Evolutionary conservation across 2,797 vertebrate genomes (phyloP), one percentile per base, ranked within the genome.

Genomic region (Lates japonicus): DNA sequence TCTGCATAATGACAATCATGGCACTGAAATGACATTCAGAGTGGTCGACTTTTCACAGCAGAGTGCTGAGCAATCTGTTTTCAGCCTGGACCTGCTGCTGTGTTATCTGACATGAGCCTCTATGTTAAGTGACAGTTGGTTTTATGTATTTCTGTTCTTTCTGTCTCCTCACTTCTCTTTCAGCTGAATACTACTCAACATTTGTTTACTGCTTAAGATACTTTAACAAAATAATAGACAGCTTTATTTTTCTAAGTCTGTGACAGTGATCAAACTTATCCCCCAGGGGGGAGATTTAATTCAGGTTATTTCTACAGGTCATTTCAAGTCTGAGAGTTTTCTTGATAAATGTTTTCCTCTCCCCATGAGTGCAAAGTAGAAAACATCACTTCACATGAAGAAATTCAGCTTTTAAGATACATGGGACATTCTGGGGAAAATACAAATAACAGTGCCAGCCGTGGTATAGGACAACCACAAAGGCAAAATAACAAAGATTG

Each of bases 401-500:
- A 59, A 31, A 20, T 70, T 68, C 31, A 69, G 46, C 59, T 35
- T 37, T 73, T 49, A n/a, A 69, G 11, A 41, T 70, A 78, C 48
- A 22, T 55, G 7, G 35, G 51, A 82, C 46, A 44, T 46, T 46
- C 59, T 78, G 42, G 42, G 22, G 39, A 74, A 76, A 83, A 81
- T 78, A 61, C 62, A 70, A 72, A 57, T 55, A 74, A n/a, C 52
- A 55, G 41, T 22, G 6, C 17, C 20, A 71, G 35, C 9, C 0
- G 6, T n/a, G 13, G 16, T 48, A 66, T 35, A 72, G 54, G 35
- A 58, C 74, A 78, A 80, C 29, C 35, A 46, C 12, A 72, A 68
- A 58, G 66, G 51, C 75, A 31, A 78, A 84, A 83, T 68, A 89
- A 71, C 75, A 78, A 76, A 78, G 63, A 73, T 61, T 55, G 46